Evolutionary conservation across 1,140 invertebrate species (phyloP), one percentile per base, ranked within the genome.

Genomic region (Colletes gigas): DNA sequence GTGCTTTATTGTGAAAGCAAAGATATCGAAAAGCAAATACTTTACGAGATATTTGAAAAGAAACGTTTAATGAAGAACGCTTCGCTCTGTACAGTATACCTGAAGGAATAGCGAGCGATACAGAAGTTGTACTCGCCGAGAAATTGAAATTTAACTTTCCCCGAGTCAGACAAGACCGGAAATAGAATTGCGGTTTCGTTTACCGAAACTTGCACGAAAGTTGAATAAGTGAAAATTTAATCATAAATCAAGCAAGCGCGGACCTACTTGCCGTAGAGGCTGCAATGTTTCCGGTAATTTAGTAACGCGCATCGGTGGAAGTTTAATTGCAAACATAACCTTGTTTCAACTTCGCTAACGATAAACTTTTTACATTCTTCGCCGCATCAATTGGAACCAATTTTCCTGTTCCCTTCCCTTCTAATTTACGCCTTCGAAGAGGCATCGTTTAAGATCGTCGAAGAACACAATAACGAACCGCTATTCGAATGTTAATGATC

Each of bases 61-160:
- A 10, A 50, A 50, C 50, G 50, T 50, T 50, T 12, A 50, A 50
- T 50, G 50, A 50, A 12, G 50, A 50, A 50, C 50, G 14, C 21
- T n/a, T 14, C 54, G 17, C n/a, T 21, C 8, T n/a, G n/a, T 1
- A 59, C n/a, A 17, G n/a, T 59, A 19, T 19, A 21, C 9, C 57
- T 19, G n/a, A 17, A 59, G n/a, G 57, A 59, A 59, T 8, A 19
- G 19, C n/a, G 8, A 21, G n/a, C 57, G 57, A 59, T 59, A n/a
- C 57, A 21, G 19, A 59, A 59, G 57, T 59, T 59, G 21, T 3
- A 17, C 57, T n/a, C 39, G 5, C 8, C 3, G 62, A 65, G 39
- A 65, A 44, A 69, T 69, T 69, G 67, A 69, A 69, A 69, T 69
- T 69, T 19, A 71, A 71, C n/a, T 60, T 60, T 14, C 55, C 6